Percentiles rank a stretch among this genome's conserved stretches.
Conservation (phyloP, 2,113 vertebrate species). For the Mesoclemmys tuberculata region DNA sequence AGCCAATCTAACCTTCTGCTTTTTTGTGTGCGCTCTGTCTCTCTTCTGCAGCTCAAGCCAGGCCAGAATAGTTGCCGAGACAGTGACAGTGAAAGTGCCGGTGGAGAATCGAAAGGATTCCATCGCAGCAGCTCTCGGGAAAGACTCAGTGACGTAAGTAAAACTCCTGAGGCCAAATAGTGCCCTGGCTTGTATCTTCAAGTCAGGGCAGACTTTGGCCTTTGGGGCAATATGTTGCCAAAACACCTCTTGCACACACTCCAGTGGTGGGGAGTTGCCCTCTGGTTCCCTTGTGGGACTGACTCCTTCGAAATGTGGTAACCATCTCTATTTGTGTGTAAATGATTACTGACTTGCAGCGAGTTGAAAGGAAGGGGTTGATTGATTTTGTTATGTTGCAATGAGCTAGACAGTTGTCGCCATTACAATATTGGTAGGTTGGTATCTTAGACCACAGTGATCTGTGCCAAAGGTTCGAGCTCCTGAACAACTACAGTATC, state of each 20-base stretch:
- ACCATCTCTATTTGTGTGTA: not conserved
- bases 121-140: slow-evolving; percentile 91
- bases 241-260: not conserved
- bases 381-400: slow-evolving; percentile 14
- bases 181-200: accelerated
- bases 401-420: not conserved
- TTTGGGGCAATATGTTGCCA: not conserved
- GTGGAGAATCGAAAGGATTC: slow-evolving; percentile 89
- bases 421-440: not conserved
- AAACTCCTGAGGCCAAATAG: not conserved
- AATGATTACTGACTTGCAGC: not conserved
- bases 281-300: not conserved
- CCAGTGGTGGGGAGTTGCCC: not conserved
- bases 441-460: not conserved
- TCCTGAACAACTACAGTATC: not conserved
- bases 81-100: slow-evolving; percentile 92
- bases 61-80: slow-evolving; percentile 92
- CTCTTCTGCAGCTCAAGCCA: slow-evolving; percentile 86
- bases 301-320: not conserved
- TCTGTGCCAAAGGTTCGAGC: not conserved
- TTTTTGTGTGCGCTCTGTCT: slow-evolving; percentile 44
- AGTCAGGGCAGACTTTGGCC: not conserved
- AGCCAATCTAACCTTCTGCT: slow-evolving; percentile 2
- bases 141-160: slow-evolving; percentile 94
- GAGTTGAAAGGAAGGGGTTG: not conserved